A percentile compares a stretch with the other conserved stretches of the same genome.
Conservation (phyloP, 1,140 invertebrate genomes). For the Caenorhabditis remanei region DNA sequence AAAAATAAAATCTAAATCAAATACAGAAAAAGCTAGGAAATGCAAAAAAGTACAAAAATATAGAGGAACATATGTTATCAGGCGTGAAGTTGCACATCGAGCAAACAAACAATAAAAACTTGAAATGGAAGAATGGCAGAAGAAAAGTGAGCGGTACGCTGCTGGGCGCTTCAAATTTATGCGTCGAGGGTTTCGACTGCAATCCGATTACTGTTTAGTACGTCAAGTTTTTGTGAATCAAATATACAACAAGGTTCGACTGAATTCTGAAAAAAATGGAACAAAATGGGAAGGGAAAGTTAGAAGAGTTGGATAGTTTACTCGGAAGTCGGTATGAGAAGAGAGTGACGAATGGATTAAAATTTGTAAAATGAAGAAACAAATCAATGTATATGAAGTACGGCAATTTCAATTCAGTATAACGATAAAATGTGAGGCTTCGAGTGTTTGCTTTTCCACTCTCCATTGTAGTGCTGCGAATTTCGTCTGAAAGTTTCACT, state of each 20-base stretch:
- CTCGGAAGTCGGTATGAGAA: too few relatives aligned
- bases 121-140: not conserved
- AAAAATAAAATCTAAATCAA: conserved; percentile 1
- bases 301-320: too few relatives aligned
- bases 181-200: not conserved
- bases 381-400: too few relatives aligned
- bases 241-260: not conserved
- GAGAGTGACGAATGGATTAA: not conserved
- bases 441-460: too few relatives aligned
- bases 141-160: conserved; percentile 12
- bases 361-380: too few relatives aligned
- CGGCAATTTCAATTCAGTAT: too few relatives aligned
- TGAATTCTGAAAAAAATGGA: conserved; percentile 28
- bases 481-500: too few relatives aligned
- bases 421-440: too few relatives aligned
- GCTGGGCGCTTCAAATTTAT: conserved; percentile 16
- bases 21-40: not conserved
- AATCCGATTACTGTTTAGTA: conserved; percentile 48
- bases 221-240: conserved; percentile 26
- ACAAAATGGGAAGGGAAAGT: not conserved
- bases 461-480: too few relatives aligned
- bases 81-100: conserved; percentile 15
- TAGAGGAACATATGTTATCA: conserved; percentile 39
- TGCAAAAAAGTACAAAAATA: conserved; percentile 30
- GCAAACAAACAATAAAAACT: conserved; percentile 48